A percentile compares a stretch with the other conserved stretches of the same genome.
Evolutionary conservation across 2,888 invertebrate genomes (phyloP).

Genomic region (Pollenia griseotomentosa): DNA sequence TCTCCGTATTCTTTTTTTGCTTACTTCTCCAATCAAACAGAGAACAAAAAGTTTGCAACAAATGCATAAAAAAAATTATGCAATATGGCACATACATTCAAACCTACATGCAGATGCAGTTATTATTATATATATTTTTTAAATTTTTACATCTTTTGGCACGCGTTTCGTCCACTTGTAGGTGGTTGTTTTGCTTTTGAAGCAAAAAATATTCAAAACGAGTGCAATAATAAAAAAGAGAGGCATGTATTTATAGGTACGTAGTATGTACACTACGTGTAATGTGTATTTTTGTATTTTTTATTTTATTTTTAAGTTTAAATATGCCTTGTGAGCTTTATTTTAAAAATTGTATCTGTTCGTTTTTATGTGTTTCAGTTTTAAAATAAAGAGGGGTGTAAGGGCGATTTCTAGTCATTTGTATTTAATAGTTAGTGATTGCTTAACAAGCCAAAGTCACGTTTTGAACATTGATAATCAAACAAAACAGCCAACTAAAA

Average conservation of each 20-base stretch:
- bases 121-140: background rate
- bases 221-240: conserved; percentile 7
- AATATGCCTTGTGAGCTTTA: conserved; percentile 11
- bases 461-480: conserved; percentile 69
- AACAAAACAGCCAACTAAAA: conserved; percentile 45
- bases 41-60: conserved; percentile 34
- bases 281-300: conserved; percentile 5
- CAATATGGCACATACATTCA: conserved; percentile 9
- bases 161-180: conserved; percentile 65
- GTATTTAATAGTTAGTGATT: conserved; percentile 49
- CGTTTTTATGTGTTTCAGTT: background rate
- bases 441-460: conserved; percentile 71
- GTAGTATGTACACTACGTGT: background rate
- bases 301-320: conserved; percentile 11
- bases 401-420: conserved; percentile 2
- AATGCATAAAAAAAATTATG: conserved; percentile 16
- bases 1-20: too few species aligned
- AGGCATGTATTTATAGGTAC: background rate
- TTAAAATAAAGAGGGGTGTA: background rate
- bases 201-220: conserved; percentile 6
- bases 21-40: conserved; percentile 2
- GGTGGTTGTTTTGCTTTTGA: conserved; percentile 37
- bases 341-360: conserved; percentile 29
- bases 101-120: conserved; percentile 22
- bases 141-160: conserved; percentile 61